Percentiles rank a stretch among this genome's conserved stretches.
Conservation (phyloP, 1,140 invertebrate species). For the Trichoplusia ni region DNA sequence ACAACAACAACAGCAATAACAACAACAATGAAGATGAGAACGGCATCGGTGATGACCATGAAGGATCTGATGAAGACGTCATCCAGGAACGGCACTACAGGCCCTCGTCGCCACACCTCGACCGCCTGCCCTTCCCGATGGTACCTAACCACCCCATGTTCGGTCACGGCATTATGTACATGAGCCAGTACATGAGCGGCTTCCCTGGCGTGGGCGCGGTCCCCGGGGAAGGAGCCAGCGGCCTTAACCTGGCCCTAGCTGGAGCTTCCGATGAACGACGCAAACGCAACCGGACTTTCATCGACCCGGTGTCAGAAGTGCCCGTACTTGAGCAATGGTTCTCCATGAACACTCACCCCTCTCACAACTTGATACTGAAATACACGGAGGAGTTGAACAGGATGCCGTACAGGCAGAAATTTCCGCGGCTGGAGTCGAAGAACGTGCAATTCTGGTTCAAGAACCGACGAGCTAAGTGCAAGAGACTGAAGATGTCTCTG, state of each 20-base stretch:
- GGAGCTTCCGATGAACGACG: constrained; percentile 90
- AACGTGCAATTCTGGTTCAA: constrained; percentile 99
- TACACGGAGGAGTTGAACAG: constrained; percentile 98
- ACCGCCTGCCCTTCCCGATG: constrained; percentile 86
- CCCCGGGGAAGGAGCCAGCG: constrained; percentile 78
- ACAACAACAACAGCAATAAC: constrained; percentile 75
- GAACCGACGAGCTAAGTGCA: constrained; percentile 97
- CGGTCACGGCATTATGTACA: constrained; percentile 93
- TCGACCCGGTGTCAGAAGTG: constrained; percentile 98
- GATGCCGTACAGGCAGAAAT: constrained; percentile 97
- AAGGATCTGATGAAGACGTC: constrained; percentile 75
- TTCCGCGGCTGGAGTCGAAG: constrained; percentile 97
- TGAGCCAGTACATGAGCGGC: constrained; percentile 92
- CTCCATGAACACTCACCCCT: constrained; percentile 97
- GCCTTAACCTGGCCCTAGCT: constrained; percentile 84
- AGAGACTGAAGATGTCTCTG: constrained; percentile 93
- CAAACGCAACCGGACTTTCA: constrained; percentile 98
- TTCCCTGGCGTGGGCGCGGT: constrained; percentile 77
- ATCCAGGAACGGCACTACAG: constrained; percentile 71
- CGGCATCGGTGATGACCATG: constrained; percentile 66
- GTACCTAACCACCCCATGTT: constrained; percentile 91
- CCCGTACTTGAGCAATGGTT: constrained; percentile 98
- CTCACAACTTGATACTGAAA: constrained; percentile 97
- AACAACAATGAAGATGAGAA: constrained; percentile 82
- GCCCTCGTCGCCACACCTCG: constrained; percentile 71